These are phyloP conservation scores for Pavo muticus DNA, from an alignment of 2,113 vertebrate species.

Conservation along the genomic window DNA sequence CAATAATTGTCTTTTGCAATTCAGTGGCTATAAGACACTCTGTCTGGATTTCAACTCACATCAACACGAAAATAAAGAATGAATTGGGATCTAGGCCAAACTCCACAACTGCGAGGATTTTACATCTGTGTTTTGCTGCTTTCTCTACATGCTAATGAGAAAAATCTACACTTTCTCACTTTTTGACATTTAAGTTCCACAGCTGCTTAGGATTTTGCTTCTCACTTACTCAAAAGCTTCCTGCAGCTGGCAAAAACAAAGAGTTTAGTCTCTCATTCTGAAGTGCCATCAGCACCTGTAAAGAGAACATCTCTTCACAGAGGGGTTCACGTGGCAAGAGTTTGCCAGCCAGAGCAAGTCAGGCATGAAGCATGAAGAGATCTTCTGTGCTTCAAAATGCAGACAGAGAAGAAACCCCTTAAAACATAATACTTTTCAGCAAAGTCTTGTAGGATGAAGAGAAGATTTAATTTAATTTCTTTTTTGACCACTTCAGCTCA, in stretches of 20 bases:
- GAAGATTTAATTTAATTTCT: not conserved
- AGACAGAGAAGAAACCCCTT: not conserved
- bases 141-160: not conserved
- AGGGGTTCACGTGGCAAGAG: not conserved
- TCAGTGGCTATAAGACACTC: not conserved
- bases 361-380: not conserved
- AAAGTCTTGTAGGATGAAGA: not conserved
- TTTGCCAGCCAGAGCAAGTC: not conserved
- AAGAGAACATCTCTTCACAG: not conserved
- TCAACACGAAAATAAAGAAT: not conserved
- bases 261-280: not conserved
- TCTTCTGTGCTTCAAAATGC: not conserved
- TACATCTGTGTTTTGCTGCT: not conserved
- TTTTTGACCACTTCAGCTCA: not conserved
- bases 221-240: not conserved
- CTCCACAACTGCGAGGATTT: not conserved
- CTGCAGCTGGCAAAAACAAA: not conserved
- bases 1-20: rapidly evolving
- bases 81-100: not conserved
- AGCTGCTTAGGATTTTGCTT: not conserved
- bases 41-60: not conserved
- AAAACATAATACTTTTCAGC: not conserved
- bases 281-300: not conserved
- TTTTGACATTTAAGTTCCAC: not conserved
- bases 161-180: not conserved